Evolutionary conservation across 2,888 invertebrate genomes (phyloP).

Genomic region (Yponomeuta plumbellus): DNA sequence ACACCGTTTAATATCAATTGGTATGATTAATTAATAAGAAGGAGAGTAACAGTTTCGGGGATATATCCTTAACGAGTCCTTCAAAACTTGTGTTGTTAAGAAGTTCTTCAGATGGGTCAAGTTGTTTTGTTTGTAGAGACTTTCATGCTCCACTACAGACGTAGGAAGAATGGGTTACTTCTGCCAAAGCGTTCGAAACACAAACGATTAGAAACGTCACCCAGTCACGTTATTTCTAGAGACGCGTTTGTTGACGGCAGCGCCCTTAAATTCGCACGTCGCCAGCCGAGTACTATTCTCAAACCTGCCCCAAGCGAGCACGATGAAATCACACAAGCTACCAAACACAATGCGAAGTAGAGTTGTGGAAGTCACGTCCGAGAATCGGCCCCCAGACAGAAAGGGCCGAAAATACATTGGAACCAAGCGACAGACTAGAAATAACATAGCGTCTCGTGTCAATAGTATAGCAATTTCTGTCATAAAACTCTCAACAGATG

Average conservation of each 20-base stretch:
- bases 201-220: neutral
- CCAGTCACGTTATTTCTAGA: constrained; percentile 2
- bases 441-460: constrained; percentile 52
- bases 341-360: too few species aligned
- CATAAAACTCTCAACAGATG: neutral
- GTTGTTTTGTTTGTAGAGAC: too few species aligned
- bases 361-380: neutral
- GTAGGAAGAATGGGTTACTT: neutral
- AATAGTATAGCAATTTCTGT: constrained; percentile 1
- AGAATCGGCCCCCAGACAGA: constrained; percentile 42
- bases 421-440: constrained; percentile 62
- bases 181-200: neutral
- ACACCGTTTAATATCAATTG: constrained; percentile 1
- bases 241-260: constrained; percentile 27
- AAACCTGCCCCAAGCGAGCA: constrained; percentile 23
- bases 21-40: neutral
- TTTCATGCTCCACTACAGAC: too few species aligned
- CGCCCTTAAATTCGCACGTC: constrained; percentile 72
- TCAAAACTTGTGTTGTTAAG: too few species aligned
- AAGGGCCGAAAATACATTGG: constrained; percentile 68
- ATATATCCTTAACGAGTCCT: neutral
- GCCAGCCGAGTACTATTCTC: constrained; percentile 26
- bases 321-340: neutral
- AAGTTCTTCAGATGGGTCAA: too few species aligned
- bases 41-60: neutral